phyloP scores from a whole-genome alignment of 2,888 invertebrate genomes.

The Entomobrya proxima region DNA sequence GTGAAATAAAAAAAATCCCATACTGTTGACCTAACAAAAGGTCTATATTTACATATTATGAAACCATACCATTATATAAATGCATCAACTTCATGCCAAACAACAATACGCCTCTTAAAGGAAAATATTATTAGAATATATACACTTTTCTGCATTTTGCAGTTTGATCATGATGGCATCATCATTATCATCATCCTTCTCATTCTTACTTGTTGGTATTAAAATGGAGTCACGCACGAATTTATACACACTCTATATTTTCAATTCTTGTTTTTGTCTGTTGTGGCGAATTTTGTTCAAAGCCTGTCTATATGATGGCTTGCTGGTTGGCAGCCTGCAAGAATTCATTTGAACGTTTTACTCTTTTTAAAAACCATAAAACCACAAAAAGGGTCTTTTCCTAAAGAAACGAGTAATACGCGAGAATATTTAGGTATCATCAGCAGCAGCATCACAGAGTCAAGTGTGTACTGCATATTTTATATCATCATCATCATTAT shows the following conservation, averaged over 20 bases:
- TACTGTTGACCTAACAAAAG: conserved; percentile 24
- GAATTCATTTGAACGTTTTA: conserved; percentile 47
- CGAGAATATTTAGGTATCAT: conserved; percentile 33
- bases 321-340: conserved; percentile 32
- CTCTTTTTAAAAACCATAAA: conserved; percentile 47
- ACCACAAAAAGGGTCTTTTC: conserved; percentile 37
- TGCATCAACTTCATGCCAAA: no score
- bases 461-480: neutral
- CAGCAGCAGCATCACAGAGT: neutral
- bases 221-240: conserved; percentile 40
- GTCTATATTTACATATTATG: no score
- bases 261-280: neutral
- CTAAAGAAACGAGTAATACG: neutral
- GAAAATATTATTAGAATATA: neutral
- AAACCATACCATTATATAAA: no score
- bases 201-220: conserved; percentile 4
- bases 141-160: neutral
- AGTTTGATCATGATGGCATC: neutral
- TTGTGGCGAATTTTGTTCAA: conserved; percentile 17
- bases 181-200: neutral
- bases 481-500: neutral
- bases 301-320: conserved; percentile 8
- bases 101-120: neutral
- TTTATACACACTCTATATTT: conserved; percentile 29
- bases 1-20: conserved; percentile 5